phyloP scores from a whole-genome alignment of 2,888 invertebrate species.

The Coelinius sp. region DNA sequence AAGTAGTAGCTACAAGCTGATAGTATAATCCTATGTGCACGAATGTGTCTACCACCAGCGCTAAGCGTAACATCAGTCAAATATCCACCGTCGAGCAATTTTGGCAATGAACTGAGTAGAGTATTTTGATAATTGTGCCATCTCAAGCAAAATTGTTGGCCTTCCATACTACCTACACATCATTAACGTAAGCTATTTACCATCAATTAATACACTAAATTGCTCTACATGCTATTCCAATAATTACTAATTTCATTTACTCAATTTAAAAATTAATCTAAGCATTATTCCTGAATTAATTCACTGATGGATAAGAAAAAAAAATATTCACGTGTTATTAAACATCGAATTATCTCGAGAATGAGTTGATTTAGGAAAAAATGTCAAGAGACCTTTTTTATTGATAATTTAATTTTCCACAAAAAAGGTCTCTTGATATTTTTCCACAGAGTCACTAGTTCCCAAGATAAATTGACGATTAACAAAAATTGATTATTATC shows the following conservation, averaged over 20 bases:
- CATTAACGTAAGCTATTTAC: conserved; percentile 32
- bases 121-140: conserved; percentile 88
- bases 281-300: too few relatives aligned
- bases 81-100: conserved; percentile 84
- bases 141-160: conserved; percentile 84
- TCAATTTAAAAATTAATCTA: too few relatives aligned
- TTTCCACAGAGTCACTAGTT: background rate
- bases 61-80: conserved; percentile 90
- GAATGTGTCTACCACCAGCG: conserved; percentile 86
- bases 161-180: conserved; percentile 72
- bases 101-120: conserved; percentile 83
- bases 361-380: too few relatives aligned
- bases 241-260: background rate
- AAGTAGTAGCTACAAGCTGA: conserved; percentile 94
- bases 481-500: too few relatives aligned
- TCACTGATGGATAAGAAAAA: too few relatives aligned
- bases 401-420: too few relatives aligned
- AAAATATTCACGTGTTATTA: too few relatives aligned
- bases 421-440: background rate
- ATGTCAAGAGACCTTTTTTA: too few relatives aligned
- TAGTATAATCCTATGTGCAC: conserved; percentile 87
- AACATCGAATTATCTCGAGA: too few relatives aligned
- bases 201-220: background rate
- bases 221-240: too few relatives aligned
- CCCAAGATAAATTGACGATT: background rate